A percentile compares a stretch with the other conserved stretches of the same genome.
These are phyloP conservation scores for Rhodinocichla rosea DNA, from an alignment of 2,113 vertebrate genomes.

Conservation along the genomic window DNA sequence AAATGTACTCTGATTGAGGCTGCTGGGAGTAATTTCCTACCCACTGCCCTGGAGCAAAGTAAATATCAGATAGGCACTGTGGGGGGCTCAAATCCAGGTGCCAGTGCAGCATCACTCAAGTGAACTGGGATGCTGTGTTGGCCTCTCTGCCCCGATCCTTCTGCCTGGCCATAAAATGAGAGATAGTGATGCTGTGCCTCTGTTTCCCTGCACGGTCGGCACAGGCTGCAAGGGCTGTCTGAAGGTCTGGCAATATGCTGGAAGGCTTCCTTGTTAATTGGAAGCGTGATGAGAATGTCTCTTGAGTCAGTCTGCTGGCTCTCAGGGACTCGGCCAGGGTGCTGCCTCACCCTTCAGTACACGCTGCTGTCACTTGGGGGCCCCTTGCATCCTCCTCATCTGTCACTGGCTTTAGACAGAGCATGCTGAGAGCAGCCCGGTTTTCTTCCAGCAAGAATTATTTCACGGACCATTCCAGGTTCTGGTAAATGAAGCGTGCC, in stretches of 20 bases:
- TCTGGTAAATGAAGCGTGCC: not conserved
- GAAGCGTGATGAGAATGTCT: not conserved
- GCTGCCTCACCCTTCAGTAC: not conserved
- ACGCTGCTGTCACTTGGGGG: not conserved
- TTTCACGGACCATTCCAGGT: not conserved
- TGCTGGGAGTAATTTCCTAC: not conserved
- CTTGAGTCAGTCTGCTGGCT: not conserved
- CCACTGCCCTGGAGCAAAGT: not conserved
- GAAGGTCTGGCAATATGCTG: not conserved
- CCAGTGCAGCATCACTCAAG: fast-evolving
- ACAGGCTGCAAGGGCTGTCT: not conserved
- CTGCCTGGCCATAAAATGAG: not conserved
- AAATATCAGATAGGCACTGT: not conserved
- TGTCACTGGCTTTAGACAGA: not conserved
- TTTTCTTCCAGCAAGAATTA: not conserved
- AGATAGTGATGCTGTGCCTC: not conserved
- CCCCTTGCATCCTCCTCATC: not conserved
- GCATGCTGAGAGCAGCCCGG: not conserved
- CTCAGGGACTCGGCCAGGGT: not conserved
- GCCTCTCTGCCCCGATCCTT: not conserved
- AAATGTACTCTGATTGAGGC: not conserved
- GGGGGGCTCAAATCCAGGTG: not conserved
- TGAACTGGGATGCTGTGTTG: not conserved
- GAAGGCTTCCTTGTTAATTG: not conserved
- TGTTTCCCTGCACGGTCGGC: fast-evolving